A percentile compares a stretch with the other conserved stretches of the same genome.
Conservation (phyloP, 2,888 invertebrate genomes). For the Hypolimnas misippus region DNA sequence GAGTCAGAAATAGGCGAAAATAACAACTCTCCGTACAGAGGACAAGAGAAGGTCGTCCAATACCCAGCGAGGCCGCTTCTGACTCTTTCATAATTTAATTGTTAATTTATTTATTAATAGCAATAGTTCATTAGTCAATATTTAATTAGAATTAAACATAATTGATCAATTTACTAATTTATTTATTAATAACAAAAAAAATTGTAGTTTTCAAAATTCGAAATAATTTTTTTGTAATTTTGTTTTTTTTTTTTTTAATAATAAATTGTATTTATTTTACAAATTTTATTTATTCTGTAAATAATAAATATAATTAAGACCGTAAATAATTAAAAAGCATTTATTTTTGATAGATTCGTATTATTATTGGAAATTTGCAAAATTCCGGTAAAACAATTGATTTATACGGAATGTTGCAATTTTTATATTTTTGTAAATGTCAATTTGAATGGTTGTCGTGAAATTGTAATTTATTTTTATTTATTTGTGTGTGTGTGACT, state of each 20-base stretch:
- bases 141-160: not conserved
- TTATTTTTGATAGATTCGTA: not conserved
- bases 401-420: not conserved
- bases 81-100: constrained; percentile 42
- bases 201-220: not conserved
- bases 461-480: constrained; percentile 5
- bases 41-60: constrained; percentile 56
- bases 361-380: not conserved
- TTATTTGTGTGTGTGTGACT: not conserved
- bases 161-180: not conserved
- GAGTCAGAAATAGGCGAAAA: constrained; percentile 51
- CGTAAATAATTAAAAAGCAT: no score
- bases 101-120: constrained; percentile 36
- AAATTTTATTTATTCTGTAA: no score
- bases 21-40: constrained; percentile 64
- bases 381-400: not conserved
- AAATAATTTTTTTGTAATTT: not conserved
- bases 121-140: constrained; percentile 44
- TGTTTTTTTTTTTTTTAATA: not conserved
- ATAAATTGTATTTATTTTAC: no score
- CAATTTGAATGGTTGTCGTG: not conserved
- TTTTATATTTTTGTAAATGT: constrained; percentile 1
- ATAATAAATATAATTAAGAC: no score
- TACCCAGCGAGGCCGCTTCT: constrained; percentile 43
- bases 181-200: not conserved